Evolutionary conservation across 2,113 vertebrate species (phyloP), one percentile per base, ranked within the genome.

Genomic region (Piliocolobus tephrosceles): DNA sequence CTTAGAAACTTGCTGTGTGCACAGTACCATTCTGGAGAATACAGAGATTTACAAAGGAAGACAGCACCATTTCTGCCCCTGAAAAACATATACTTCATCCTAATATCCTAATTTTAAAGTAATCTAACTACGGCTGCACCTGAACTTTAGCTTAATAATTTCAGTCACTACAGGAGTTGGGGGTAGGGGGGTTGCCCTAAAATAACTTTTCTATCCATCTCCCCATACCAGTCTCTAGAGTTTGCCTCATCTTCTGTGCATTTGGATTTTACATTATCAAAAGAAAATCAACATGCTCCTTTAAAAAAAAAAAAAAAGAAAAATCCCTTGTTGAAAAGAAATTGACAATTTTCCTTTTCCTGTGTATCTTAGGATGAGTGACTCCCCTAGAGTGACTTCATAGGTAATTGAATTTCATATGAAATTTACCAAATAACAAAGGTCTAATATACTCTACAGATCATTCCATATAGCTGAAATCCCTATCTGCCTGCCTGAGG

Each of bases 371-470:
- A 83, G 68, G 73, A 68, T 78, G 50, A 86, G 72, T 8, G 75
- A 30, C n/a, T 95, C 52, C 89, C 89, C 47, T 35, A 35, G 78
- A 43, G 58, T 82, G 94, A 79, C 70, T 96, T 89, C 79, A 55
- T 11, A 94, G 55, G 87, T 97, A 90, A 97, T 75, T 97, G 86
- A 97, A 95, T 97, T 97, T 90, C 93, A 78, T 55, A 72, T 80
- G 91, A 97, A 97, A 98, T 97, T 95, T 96, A 97, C 88, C 88
- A 55, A 95, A 80, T 95, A 93, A 55, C 88, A 91, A 94, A 96
- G 70, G 79, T 91, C 96, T 94, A 43, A 55, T 87, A 38, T 81
- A 73, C n/a, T 90, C 81, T 86, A 50, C 70, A 81, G 72, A 97
- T 50, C 13, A 93, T 43, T 30, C 86, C 38, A 50, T 32, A 58